Evolutionary conservation across 2,113 vertebrate species (phyloP), one percentile per base, ranked within the genome.

Genomic region (Onychorhynchus coronatus): DNA sequence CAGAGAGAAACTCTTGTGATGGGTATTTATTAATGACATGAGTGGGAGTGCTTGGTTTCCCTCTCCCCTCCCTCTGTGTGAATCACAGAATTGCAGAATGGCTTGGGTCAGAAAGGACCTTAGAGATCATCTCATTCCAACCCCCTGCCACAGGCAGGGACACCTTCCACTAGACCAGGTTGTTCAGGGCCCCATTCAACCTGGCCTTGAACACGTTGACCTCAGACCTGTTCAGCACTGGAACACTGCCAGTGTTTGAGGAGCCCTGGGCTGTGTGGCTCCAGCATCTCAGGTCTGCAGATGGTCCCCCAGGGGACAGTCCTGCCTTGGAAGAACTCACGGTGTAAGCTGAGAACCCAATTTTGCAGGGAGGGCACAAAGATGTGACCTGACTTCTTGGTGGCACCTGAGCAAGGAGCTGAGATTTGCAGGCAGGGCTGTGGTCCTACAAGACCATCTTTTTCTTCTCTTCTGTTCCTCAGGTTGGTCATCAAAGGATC

Each of bases 301-400:
- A 4, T 11, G 91, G 22, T 42, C 67, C 15, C 53, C 25, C 13
- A 4, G 25, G 35, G 56, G 17, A n/a, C 2, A 13, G 19, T 10
- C 16, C 58, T 16, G 5, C 56, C 37, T 17, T 0, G 0, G 35
- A 35, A 24, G 33, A 20, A n/a, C 14, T 46, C 0, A 0, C 31
- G 56, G 25, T 23, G 37, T 10, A 4, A 63, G 46, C 8, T 31
- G 28, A 81, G 47, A 31, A 23, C 21, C 24, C 31, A 42, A 0
- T 33, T 61, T 27, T 70, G 21, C 50, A 50, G 23, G 31, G 15
- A 42, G 49, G 53, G 14, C 55, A 24, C 42, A 12, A 14, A 89
- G 39, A 3, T n/a, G 3, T 18, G 21, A 9, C 6, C 2, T 39
- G 55, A 6, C 5, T 21, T 30, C 27, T n/a, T 0, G 0, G 4